Base-by-base conservation (phyloP, 2,797 vertebrate genomes). In the Ceryle rudis region DNA sequence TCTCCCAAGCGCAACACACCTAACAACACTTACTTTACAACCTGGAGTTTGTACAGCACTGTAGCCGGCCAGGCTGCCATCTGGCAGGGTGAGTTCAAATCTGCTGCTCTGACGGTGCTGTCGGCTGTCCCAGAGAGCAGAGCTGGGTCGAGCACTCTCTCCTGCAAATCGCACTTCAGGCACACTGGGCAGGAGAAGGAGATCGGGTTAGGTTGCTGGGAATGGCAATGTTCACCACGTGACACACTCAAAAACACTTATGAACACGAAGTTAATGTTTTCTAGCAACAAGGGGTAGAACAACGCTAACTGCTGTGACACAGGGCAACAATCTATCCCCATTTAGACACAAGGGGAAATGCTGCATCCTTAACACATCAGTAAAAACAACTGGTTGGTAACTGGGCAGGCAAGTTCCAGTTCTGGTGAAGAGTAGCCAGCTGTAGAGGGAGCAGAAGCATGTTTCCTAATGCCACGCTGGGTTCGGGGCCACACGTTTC, bases 151-250 rank as follows among this genome's bases (percentile, higher is more conserved):
- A 99, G 98, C 72, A 99, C 93, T 60, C 99, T 98, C 97, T 99
- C 99, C 97, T 99, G 99, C 95, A 99, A 92, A 91, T 99, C 99
- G 12, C 99, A 99, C 97, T 99, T 99, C 89, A 99, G 93, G 81
- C 98, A 99, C 84, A 98, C 99, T 99, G 93, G 29, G 92, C 21
- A 93, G 29, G 91, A 93, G 64, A 70, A 95, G 71, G 67, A 93
- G 8, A 39, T 19, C 2, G 10, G 61, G 42, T 95, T 57, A 89
- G 86, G 11, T 28, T 2, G 0, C 39, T 80, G 52, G 41, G 39
- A 81, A 10, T 28, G 22, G 31, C 15, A 17, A 7, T 3, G 44
- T 44, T 75, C 25, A 73, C 64, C 69, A 71, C 35, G 5, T 9
- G 25, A 54, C 18, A 15, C 2, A 5, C 58, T 79, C 60, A 47